phyloP scores from a whole-genome alignment of 2,113 vertebrate genomes.

The Asarcornis scutulata region DNA sequence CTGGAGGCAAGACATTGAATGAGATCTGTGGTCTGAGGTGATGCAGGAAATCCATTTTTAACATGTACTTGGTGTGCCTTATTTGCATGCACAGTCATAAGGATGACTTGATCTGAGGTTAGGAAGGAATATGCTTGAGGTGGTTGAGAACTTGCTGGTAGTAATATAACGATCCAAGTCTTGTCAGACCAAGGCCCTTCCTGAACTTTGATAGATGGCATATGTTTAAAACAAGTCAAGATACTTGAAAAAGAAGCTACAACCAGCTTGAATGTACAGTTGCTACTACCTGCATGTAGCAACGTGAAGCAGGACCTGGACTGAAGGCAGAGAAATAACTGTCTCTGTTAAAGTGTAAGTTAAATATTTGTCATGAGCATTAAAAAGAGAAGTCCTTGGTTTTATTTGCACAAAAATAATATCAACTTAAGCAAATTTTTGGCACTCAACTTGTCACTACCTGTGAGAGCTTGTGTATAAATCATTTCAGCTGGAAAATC shows the following conservation, averaged over 20 bases:
- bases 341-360: neutral
- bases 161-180: neutral
- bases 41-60: neutral
- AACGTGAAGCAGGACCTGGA: neutral
- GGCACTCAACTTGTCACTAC: neutral
- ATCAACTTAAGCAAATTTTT: neutral
- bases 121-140: neutral
- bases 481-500: neutral
- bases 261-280: neutral
- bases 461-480: neutral
- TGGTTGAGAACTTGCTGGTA: neutral
- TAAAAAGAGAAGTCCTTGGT: neutral
- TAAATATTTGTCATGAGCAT: neutral
- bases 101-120: neutral
- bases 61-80: neutral
- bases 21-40: neutral
- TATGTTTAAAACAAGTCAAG: neutral
- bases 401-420: conserved; percentile 1
- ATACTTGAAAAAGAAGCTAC: neutral
- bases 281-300: neutral
- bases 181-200: neutral
- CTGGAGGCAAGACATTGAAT: neutral
- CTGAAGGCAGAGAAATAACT: neutral
- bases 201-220: neutral
- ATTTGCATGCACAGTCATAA: neutral